Evolutionary conservation across 2,797 vertebrate species (phyloP), one percentile per base, ranked within the genome.

Genomic region (Melanotaenia parkinsoni): DNA sequence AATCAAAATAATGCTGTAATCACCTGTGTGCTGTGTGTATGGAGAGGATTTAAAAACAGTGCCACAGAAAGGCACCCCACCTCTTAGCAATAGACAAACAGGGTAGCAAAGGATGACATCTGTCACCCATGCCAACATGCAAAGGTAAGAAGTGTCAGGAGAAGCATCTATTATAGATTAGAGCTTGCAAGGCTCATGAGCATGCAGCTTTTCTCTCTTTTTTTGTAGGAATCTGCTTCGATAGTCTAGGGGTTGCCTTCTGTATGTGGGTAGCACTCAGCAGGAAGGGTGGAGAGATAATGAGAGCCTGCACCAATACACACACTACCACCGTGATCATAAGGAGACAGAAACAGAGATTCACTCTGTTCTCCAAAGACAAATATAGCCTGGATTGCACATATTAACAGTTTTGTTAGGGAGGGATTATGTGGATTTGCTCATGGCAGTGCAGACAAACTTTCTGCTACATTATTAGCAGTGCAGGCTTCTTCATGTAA

Each of bases 251-350:
- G 81, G 45, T 58, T 77, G 80, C 72, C 72, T 68, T 5, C 63
- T 69, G 63, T 18, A 38, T 84, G 82, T 81, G 81, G 80, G 85
- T 79, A 82, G 78, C 68, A 66, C 10, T 64, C 63, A 59, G 64
- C 84, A 86, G 89, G 88, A 90, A 88, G 89, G 88, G 85, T 86
- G 90, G 89, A 76, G 85, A 80, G 81, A 86, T 88, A 86, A 87
- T 85, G 69, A 89, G 65, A 86, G 82, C 72, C 85, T 85, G 24
- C 62, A 78, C 83, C 65, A 61, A 73, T n/a, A 51, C 67, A 74
- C 73, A 72, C 67, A 24, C 43, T 18, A 53, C 56, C 62, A 61
- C 61, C 18, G 45, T 70, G 68, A 85, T 80, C 81, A 85, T n/a
- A 62, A 76, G 66, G 74, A 82, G 62, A 62, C 45, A 53, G 61